Base-by-base conservation (phyloP, 2,888 invertebrate genomes). In the Acanthosepion pharaonis region DNA sequence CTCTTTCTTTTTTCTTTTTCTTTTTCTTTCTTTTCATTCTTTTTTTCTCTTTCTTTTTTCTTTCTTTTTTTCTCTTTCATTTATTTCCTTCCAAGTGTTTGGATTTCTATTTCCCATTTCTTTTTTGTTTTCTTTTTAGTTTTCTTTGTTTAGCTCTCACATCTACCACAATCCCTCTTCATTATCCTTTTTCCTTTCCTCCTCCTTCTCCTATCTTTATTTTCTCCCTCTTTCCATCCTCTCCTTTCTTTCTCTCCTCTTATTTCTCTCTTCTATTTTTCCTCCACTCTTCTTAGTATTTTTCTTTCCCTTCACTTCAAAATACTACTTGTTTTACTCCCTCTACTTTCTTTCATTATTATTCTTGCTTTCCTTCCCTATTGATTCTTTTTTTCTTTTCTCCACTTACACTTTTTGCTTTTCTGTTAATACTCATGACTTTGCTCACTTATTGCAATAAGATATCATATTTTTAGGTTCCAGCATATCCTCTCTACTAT, bases 211-310 rank as follows among this genome's bases (percentile, higher is more conserved):
- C 15, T 91, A 49, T 33, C 53, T 55, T 28, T 33, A 59, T 9
- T 53, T 5, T 28, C 64, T 2, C 28, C 49, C 48, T 53, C 78
- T 94, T 91, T 49, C 53, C 78, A 48, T 64, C 55, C 64, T 42
- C 91, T 51, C 28, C 59, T 51, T 51, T 93, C 94, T 48, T 51
- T 11, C 78, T 51, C 64, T 92, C 42, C 23, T 48, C 51, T 48
- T 64, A 18, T 59, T 42, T 78, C 59, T 48, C 92, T 25, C 33
- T 94, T 55, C 49, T 94, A 91, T 64, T 92, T 92, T 42, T 49
- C 59, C 93, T 93, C 93, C 64, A 49, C 92, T 91, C 42, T 42
- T 42, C 42, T 42, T 42, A 42, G 42, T 42, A 42, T 42, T 42
- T 42, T 42, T 42, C 42, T 94, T 93, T 53, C 59, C 53, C 91